Conservation (phyloP, 2,888 invertebrate species). For the Baccha elongata region DNA sequence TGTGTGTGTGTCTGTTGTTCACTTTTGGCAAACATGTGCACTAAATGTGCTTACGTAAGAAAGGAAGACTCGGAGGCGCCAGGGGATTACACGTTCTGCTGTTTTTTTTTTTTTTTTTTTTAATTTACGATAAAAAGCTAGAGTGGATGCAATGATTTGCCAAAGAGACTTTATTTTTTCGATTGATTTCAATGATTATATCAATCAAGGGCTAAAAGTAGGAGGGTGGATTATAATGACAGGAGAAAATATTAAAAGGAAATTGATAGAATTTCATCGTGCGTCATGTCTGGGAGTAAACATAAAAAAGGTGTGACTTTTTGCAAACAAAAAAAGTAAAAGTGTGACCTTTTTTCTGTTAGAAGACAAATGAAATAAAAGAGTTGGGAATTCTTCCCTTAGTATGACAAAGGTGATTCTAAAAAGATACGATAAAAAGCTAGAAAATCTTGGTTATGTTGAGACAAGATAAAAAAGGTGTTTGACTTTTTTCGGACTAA, state of each 20-base stretch:
- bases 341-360: too few relatives aligned
- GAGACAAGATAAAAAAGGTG: too few relatives aligned
- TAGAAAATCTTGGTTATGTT: too few relatives aligned
- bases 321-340: too few relatives aligned
- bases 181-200: constrained; percentile 57
- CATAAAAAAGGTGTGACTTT: too few relatives aligned
- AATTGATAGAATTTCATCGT: neutral
- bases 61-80: constrained; percentile 61
- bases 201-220: constrained; percentile 17
- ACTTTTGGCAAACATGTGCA: constrained; percentile 65
- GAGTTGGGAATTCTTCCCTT: too few relatives aligned
- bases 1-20: constrained; percentile 9
- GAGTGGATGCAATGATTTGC: constrained; percentile 48
- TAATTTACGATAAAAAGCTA: too few relatives aligned
- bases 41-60: constrained; percentile 54
- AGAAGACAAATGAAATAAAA: too few relatives aligned
- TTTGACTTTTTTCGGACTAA: too few relatives aligned
- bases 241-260: constrained; percentile 28
- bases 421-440: too few relatives aligned
- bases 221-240: neutral
- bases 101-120: constrained; percentile 14
- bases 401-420: too few relatives aligned
- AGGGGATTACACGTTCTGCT: constrained; percentile 38
- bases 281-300: neutral
- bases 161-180: constrained; percentile 41